phyloP scores from a whole-genome alignment of 2,113 vertebrate species.

The Phaethon lepturus region DNA sequence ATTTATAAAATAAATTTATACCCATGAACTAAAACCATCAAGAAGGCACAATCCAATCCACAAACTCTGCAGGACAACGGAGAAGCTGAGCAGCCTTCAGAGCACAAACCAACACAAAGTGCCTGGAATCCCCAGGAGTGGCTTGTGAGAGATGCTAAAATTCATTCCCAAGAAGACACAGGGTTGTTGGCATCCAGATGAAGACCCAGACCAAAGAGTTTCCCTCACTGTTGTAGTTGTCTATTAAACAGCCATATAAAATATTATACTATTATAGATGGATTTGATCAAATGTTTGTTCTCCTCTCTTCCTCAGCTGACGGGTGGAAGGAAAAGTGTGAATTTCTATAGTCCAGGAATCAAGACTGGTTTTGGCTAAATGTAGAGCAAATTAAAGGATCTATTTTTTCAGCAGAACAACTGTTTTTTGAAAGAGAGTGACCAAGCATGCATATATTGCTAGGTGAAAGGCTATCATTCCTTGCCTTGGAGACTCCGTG shows the following conservation, averaged over 20 bases:
- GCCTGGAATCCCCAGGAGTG: background rate
- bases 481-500: background rate
- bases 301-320: background rate
- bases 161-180: background rate
- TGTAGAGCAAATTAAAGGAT: background rate
- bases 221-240: background rate
- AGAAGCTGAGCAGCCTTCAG: background rate
- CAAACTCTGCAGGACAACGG: background rate
- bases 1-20: background rate
- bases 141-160: background rate
- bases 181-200: background rate
- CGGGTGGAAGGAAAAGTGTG: background rate
- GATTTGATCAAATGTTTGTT: background rate
- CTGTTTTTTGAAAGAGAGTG: background rate
- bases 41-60: background rate
- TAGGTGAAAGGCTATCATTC: background rate
- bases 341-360: background rate
- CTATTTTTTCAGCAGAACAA: background rate
- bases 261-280: background rate
- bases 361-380: background rate
- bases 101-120: background rate
- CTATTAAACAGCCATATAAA: conserved; percentile 25
- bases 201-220: background rate
- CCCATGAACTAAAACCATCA: background rate
- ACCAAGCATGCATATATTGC: background rate